Evolutionary conservation across 2,888 invertebrate species (phyloP).

Genomic region (Chesias legatella): DNA sequence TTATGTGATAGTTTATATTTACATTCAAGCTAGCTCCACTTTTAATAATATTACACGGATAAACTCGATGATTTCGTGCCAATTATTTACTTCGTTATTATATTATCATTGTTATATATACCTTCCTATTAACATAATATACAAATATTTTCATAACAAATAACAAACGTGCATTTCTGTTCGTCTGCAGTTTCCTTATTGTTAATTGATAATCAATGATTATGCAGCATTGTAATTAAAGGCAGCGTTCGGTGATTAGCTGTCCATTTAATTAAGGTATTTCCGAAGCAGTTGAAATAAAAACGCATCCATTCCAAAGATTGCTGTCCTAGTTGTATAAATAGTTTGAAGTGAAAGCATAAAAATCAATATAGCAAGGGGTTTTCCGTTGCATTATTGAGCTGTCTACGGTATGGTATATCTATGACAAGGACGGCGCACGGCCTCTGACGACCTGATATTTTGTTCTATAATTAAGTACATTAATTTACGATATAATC

Average conservation of each 20-base stretch:
- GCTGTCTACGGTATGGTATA: conserved; percentile 2
- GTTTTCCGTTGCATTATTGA: conserved; percentile 24
- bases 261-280: too few relatives aligned
- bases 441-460: conserved; percentile 22
- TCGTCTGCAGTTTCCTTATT: conserved; percentile 7
- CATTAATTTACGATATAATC: too few relatives aligned
- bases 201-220: not conserved
- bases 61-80: conserved; percentile 5
- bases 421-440: conserved; percentile 6
- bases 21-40: conserved; percentile 13
- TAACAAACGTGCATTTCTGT: conserved; percentile 6
- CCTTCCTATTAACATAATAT: conserved; percentile 23
- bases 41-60: conserved; percentile 15
- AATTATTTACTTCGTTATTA: conserved; percentile 11
- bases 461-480: conserved; percentile 31
- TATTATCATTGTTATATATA: conserved; percentile 21
- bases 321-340: not conserved
- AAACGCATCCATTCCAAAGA: not conserved
- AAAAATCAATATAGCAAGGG: conserved; percentile 35
- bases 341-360: conserved; percentile 11
- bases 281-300: too few relatives aligned
- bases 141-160: conserved; percentile 9
- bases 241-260: not conserved
- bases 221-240: not conserved
- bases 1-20: conserved; percentile 13